A percentile compares a stretch with the other conserved stretches of the same genome.
Conservation (phyloP, 30 jellyfish, hydroid and myxozoan species). For the Chrysaora quinquecirrha region DNA sequence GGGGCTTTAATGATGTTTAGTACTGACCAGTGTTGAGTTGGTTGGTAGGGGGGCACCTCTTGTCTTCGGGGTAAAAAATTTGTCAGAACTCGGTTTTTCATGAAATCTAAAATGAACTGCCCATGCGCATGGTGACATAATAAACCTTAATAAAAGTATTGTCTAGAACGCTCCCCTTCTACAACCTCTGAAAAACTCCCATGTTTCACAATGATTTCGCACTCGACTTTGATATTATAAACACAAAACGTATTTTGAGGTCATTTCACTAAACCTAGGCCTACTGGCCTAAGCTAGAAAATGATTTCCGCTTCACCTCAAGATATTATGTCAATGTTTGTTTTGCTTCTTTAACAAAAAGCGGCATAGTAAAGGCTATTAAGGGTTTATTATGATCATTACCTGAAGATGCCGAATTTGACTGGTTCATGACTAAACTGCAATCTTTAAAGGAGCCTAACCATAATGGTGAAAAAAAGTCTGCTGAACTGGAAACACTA, state of each 20-base stretch:
- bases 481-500: constrained; percentile 15
- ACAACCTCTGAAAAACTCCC: constrained; percentile 13
- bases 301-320: constrained; percentile 12
- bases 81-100: constrained; percentile 15
- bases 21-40: constrained; percentile 9
- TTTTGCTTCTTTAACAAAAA: constrained; percentile 2
- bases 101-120: constrained; percentile 14
- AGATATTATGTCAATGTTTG: constrained; percentile 12
- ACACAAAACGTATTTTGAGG: constrained; percentile 7
- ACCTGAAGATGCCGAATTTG: constrained; percentile 18
- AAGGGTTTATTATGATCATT: constrained; percentile 4
- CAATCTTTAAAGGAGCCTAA: constrained; percentile 7
- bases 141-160: neutral
- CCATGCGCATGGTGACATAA: constrained; percentile 16
- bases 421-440: constrained; percentile 1
- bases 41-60: constrained; percentile 9
- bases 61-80: constrained; percentile 12
- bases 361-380: constrained; percentile 1
- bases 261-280: neutral
- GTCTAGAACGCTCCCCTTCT: constrained; percentile 13
- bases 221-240: constrained; percentile 7
- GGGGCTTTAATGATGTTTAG: constrained; percentile 12
- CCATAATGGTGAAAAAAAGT: constrained; percentile 16
- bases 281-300: neutral
- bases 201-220: constrained; percentile 16